Evolutionary conservation across 1,140 invertebrate species (phyloP).

Genomic region (Mizuhopecten yessoensis): DNA sequence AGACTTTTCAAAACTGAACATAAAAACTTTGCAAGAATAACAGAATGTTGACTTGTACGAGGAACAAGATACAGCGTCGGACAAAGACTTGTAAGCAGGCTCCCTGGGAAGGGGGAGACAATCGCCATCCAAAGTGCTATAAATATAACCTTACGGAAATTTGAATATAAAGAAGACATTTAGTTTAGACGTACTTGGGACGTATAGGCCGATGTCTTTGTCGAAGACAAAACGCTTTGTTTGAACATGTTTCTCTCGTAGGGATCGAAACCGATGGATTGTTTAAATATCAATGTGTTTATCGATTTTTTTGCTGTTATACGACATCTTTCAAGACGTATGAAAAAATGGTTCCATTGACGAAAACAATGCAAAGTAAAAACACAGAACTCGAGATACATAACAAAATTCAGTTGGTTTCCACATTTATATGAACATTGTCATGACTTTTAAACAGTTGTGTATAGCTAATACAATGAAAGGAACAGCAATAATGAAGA

Average conservation of each 20-base stretch:
- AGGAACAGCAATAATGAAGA: too few relatives aligned
- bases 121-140: background rate
- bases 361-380: too few relatives aligned
- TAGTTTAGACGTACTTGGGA: background rate
- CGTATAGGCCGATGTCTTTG: background rate
- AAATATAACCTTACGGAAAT: slow-evolving; percentile 27
- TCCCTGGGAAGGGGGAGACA: background rate
- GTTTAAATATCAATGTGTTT: too few relatives aligned
- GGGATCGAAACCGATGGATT: too few relatives aligned
- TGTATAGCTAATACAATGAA: too few relatives aligned
- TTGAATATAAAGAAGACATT: slow-evolving; percentile 6
- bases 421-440: too few relatives aligned
- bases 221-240: background rate
- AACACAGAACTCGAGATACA: too few relatives aligned
- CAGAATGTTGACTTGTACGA: background rate
- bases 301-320: too few relatives aligned
- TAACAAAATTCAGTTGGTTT: too few relatives aligned
- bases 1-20: slow-evolving; percentile 39
- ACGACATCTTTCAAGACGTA: too few relatives aligned
- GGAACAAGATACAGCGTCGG: background rate
- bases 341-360: too few relatives aligned
- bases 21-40: slow-evolving; percentile 2
- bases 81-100: background rate
- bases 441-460: too few relatives aligned
- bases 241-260: background rate